Evolutionary conservation across 2,797 vertebrate species (phyloP).

Genomic region (Pristis pectinata): DNA sequence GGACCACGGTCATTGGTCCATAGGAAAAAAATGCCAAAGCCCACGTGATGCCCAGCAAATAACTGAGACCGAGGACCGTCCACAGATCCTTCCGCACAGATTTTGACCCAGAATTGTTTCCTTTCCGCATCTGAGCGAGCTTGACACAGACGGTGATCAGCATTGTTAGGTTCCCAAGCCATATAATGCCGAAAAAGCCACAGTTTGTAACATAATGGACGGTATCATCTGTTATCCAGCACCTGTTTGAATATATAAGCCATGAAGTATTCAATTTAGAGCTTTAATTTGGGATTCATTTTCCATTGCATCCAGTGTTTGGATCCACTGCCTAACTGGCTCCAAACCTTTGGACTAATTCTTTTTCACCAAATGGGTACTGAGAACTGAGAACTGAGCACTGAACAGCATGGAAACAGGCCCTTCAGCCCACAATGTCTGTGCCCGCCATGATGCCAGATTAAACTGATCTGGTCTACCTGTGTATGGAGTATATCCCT

Average conservation of each 20-base stretch:
- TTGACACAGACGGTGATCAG: background rate
- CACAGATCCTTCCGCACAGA: background rate
- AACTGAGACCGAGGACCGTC: background rate
- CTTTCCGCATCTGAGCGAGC: background rate
- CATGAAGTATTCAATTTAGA: background rate
- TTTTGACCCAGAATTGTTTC: background rate
- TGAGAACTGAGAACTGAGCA: background rate
- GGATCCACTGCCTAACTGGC: too few species aligned
- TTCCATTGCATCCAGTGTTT: background rate
- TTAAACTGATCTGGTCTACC: too few species aligned
- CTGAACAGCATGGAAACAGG: too few species aligned
- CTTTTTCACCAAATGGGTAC: background rate
- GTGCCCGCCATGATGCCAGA: too few species aligned
- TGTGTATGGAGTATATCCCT: too few species aligned
- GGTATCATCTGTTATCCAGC: background rate
- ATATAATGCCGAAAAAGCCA: background rate
- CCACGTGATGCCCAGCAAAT: background rate
- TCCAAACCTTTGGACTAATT: background rate
- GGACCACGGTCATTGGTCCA: background rate
- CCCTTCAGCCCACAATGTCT: too few species aligned
- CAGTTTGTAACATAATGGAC: slow-evolving; percentile 30
- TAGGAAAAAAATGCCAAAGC: background rate
- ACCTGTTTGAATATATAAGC: background rate
- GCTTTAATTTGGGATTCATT: background rate
- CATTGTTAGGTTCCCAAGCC: background rate